Evolutionary conservation across 2,888 invertebrate genomes (phyloP), one percentile per base, ranked within the genome.

Genomic region (Trachelus iudaicus): DNA sequence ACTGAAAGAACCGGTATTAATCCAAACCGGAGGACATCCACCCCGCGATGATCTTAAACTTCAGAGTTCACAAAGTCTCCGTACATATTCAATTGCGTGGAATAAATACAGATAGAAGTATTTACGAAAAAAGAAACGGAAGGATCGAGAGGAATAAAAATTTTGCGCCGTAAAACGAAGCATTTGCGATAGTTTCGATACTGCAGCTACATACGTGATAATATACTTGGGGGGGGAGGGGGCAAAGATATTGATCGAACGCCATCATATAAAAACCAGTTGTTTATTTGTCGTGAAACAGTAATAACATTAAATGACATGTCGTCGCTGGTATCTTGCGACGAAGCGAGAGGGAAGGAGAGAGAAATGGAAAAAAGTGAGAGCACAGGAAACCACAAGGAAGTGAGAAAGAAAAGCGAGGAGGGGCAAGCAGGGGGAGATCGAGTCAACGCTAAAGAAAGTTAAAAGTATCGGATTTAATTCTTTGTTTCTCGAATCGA

Each of bases 241-340:
- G 40, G 15, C 35, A 12, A 35, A 35, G 3, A 56, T 9, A 23
- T 23, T 23, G 23, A 56, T 2, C 9, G 2, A 23, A 56, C 56
- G 56, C 9, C 56, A 56, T 40, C 71, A 81, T 83, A 78, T 84
- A 81, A 85, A 86, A 86, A 86, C 83, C 85, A 84, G 81, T 85
- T 84, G 79, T 86, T 87, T 86, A 85, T 84, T 85, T 83, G 74
- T 83, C 84, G 79, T 84, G 81, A 83, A 85, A 86, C 84, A 82
- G 80, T 84, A 84, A 80, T 84, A 86, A 86, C 83, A 83, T 85
- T 82, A 79, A 84, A 83, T 85, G 83, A 83, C 81, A 81, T 79
- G 79, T 79, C 79, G 56, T 56, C 73, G 71, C 12, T 12, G 71
- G 9, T 23, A 23, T 56, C 6, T 56, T 23, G 56, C 2, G 56